These are phyloP conservation scores for Aphrophora alni DNA, from an alignment of 2,888 invertebrate genomes.

Conservation along the genomic window DNA sequence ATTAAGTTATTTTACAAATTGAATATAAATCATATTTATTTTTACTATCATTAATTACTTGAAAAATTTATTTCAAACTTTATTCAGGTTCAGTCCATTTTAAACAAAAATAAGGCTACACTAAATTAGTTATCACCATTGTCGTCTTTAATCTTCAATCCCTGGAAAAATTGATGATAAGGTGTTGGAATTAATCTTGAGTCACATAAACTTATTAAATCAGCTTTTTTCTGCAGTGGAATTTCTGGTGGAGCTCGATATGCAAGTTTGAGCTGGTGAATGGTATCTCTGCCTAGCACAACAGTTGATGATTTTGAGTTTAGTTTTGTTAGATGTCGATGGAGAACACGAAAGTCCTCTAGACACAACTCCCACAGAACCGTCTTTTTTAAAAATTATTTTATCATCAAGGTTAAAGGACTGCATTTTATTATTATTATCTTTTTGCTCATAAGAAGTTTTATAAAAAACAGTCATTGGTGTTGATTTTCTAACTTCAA, in stretches of 20 bases:
- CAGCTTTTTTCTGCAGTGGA: neutral
- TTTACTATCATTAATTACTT: neutral
- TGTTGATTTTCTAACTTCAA: neutral
- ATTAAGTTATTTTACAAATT: neutral
- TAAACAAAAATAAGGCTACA: neutral
- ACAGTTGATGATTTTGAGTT: too few species aligned
- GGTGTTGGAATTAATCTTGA: neutral
- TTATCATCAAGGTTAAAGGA: neutral
- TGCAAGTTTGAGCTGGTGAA: too few species aligned
- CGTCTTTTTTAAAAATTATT: too few species aligned
- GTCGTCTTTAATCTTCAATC: neutral
- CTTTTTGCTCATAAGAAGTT: conserved; percentile 1
- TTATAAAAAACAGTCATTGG: conserved; percentile 10
- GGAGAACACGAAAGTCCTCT: too few species aligned
- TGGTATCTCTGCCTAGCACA: too few species aligned
- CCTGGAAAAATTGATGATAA: neutral
- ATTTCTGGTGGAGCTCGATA: too few species aligned
- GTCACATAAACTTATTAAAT: neutral
- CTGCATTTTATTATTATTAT: neutral
- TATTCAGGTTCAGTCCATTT: neutral
- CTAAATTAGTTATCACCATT: neutral
- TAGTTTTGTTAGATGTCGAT: too few species aligned
- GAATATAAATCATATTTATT: neutral
- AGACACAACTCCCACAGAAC: too few species aligned
- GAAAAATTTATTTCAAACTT: neutral